Percentiles rank a stretch among this genome's conserved stretches.
Conservation (phyloP, 1,140 invertebrate genomes). For the Drosophila teissieri region DNA sequence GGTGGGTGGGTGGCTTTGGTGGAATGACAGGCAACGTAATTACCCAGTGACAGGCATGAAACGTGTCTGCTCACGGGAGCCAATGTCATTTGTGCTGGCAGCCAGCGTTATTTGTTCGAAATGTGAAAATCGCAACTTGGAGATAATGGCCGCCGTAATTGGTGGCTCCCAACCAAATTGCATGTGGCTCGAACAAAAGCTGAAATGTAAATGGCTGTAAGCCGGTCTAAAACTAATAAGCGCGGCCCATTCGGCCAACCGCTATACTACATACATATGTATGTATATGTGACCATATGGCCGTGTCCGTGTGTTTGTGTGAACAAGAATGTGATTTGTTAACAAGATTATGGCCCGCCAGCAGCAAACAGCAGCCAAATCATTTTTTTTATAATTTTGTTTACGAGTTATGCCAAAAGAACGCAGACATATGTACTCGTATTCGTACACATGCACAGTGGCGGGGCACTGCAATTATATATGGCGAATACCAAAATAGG, state of each 20-base stretch:
- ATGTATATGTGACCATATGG: slow-evolving; percentile 16
- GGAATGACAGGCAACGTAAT: slow-evolving; percentile 48
- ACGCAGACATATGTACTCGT: slow-evolving; percentile 45
- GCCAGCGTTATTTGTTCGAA: slow-evolving; percentile 78
- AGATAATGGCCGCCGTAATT: slow-evolving; percentile 75
- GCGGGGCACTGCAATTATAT: slow-evolving; percentile 49
- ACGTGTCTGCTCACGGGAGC: slow-evolving; percentile 52
- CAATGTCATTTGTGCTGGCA: slow-evolving; percentile 50
- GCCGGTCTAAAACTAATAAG: slow-evolving; percentile 54
- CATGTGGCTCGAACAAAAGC: slow-evolving; percentile 58
- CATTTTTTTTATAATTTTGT: slow-evolving; percentile 31
- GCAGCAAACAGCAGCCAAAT: slow-evolving; percentile 31
- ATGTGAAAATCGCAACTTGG: slow-evolving; percentile 66
- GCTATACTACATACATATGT: slow-evolving; percentile 8
- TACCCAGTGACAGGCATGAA: slow-evolving; percentile 58
- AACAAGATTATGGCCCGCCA: slow-evolving; percentile 78
- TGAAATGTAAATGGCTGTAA: slow-evolving; percentile 46
- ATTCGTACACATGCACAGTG: slow-evolving; percentile 24
- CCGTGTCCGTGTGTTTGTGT: slow-evolving; percentile 70
- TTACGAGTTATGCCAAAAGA: slow-evolving; percentile 47
- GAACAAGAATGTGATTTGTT: slow-evolving; percentile 84
- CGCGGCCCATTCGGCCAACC: slow-evolving; percentile 28
- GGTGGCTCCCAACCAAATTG: slow-evolving; percentile 64
- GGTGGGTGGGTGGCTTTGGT: slow-evolving; percentile 2
- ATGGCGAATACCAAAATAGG: slow-evolving; percentile 59